phyloP scores from a whole-genome alignment of 1,140 invertebrate genomes.

The Globodera rostochiensis region DNA sequence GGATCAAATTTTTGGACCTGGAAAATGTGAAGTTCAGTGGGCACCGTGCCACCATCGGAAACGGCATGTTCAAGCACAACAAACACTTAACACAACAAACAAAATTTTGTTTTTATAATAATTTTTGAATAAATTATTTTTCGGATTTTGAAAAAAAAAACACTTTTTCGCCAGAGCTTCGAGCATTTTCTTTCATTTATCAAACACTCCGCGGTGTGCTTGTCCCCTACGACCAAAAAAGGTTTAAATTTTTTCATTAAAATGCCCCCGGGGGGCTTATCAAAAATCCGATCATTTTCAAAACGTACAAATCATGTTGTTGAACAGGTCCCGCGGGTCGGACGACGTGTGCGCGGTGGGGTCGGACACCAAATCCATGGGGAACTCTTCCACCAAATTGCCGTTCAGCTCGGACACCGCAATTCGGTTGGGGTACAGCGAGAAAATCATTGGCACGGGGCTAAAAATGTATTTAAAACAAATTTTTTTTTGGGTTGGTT shows the following conservation, averaged over 20 bases:
- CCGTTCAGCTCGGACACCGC: constrained; percentile 95
- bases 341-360: constrained; percentile 94
- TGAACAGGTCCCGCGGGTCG: constrained; percentile 93
- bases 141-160: too few species aligned
- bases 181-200: too few species aligned
- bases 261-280: too few species aligned
- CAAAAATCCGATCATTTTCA: neutral
- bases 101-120: too few species aligned
- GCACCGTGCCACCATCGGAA: constrained; percentile 65
- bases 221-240: too few species aligned
- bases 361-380: constrained; percentile 84
- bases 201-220: too few species aligned
- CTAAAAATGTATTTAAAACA: constrained; percentile 81
- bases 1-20: constrained; percentile 69
- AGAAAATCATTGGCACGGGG: constrained; percentile 67
- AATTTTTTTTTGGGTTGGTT: neutral
- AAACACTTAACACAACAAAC: constrained; percentile 73
- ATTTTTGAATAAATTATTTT: too few species aligned
- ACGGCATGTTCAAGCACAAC: constrained; percentile 76
- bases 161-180: too few species aligned
- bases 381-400: constrained; percentile 86
- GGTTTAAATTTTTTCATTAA: too few species aligned
- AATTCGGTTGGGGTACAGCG: constrained; percentile 72
- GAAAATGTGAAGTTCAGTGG: constrained; percentile 96
- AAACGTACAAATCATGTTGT: constrained; percentile 79